These are phyloP conservation scores for zebrafish (Danio rerio) DNA, from an alignment of 2,113 vertebrate genomes.

Conservation along the genomic window GRCz12tu NC_133192.1:2857001-2857500, in stretches of 20 bases:
- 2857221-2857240: conserved; percentile 15
- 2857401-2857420: conserved; percentile 67
- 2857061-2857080: conserved; percentile 49
- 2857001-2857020: conserved; percentile 74
- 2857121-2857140: conserved; percentile 79
- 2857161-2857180: conserved; percentile 43
- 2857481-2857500: conserved; percentile 94
- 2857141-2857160: conserved; percentile 20
- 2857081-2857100: conserved; percentile 60
- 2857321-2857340: conserved; percentile 32
- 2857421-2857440: conserved; percentile 52
- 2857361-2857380: conserved; percentile 70
- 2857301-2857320: conserved; percentile 31
- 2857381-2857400: conserved; percentile 80
- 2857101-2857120: conserved; percentile 74
- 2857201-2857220: conserved; percentile 29
- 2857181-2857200: conserved; percentile 7
- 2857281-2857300: conserved; percentile 78
- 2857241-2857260: conserved; percentile 83
- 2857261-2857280: conserved; percentile 79
- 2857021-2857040: conserved; percentile 59
- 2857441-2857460: conserved; percentile 77
- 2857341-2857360: not conserved
- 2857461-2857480: conserved; percentile 85
- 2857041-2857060: conserved; percentile 55